These are phyloP conservation scores for Brachyopa scutellaris DNA, from an alignment of 2,888 invertebrate genomes.

Conservation along the genomic window DNA sequence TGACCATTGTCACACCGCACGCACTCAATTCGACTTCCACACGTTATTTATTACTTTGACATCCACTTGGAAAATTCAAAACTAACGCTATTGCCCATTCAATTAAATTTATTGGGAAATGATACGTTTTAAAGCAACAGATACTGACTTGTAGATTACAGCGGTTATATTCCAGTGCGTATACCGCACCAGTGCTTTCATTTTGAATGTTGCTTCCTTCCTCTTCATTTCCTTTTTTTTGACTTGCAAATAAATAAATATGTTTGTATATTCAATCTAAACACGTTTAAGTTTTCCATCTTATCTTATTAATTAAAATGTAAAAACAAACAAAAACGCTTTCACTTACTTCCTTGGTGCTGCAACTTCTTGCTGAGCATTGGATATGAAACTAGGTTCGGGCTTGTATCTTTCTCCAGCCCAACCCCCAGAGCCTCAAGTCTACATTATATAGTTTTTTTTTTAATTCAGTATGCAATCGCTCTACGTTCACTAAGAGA, in stretches of 20 bases:
- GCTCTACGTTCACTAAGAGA: neutral
- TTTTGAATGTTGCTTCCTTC: conserved; percentile 20
- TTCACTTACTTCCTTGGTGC: conserved; percentile 68
- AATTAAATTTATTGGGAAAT: too few species aligned
- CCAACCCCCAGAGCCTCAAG: too few species aligned
- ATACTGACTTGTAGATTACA: too few species aligned
- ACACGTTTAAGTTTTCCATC: conserved; percentile 48
- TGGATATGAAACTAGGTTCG: conserved; percentile 53
- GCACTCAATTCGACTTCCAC: too few species aligned
- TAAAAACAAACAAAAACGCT: conserved; percentile 42
- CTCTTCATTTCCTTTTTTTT: neutral
- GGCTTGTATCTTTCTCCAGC: conserved; percentile 27
- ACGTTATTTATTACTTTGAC: too few species aligned
- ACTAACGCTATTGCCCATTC: too few species aligned
- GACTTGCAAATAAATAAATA: neutral
- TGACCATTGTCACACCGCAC: too few species aligned
- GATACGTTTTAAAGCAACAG: neutral
- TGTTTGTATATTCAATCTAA: conserved; percentile 24
- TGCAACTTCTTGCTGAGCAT: conserved; percentile 37
- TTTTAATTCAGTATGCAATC: conserved; percentile 1
- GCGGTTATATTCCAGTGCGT: neutral
- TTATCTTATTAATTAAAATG: conserved; percentile 55
- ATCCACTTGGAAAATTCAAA: too few species aligned
- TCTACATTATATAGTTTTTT: too few species aligned
- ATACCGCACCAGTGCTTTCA: conserved; percentile 13